phyloP scores from a whole-genome alignment of 1,140 invertebrate genomes.

The Drosophila ironensis region DNA sequence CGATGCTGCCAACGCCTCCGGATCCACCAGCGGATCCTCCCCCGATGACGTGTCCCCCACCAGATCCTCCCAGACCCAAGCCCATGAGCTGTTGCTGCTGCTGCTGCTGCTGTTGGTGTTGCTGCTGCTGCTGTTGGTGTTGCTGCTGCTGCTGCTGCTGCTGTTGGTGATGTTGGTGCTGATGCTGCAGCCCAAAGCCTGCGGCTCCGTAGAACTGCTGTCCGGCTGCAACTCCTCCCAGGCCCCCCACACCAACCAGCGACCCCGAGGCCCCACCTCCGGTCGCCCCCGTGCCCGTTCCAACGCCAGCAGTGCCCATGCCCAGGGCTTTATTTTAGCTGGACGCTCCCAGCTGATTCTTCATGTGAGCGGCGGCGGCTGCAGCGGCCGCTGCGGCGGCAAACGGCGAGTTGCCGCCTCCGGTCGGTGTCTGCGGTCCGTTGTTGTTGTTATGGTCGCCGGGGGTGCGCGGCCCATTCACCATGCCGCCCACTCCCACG shows the following conservation, averaged over 20 bases:
- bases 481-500: slow-evolving; percentile 23
- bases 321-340: slow-evolving; percentile 81
- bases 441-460: slow-evolving; percentile 80
- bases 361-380: slow-evolving; percentile 77
- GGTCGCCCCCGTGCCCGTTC: slow-evolving; percentile 2
- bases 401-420: slow-evolving; percentile 66
- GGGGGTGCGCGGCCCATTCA: slow-evolving; percentile 71
- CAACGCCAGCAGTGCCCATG: slow-evolving; percentile 23
- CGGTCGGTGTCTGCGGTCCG: slow-evolving; percentile 64
- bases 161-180: slow-evolving; percentile 40
- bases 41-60: neutral
- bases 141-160: slow-evolving; percentile 45
- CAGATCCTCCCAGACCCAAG: slow-evolving; percentile 9
- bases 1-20: slow-evolving; percentile 62
- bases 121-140: slow-evolving; percentile 33
- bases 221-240: slow-evolving; percentile 23
- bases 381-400: slow-evolving; percentile 66
- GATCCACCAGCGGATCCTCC: slow-evolving; percentile 15
- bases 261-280: neutral
- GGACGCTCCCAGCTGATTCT: slow-evolving; percentile 79
- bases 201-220: slow-evolving; percentile 61
- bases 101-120: slow-evolving; percentile 49
- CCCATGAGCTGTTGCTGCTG: slow-evolving; percentile 15
- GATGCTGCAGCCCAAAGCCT: slow-evolving; percentile 56
- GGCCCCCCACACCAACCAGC: neutral